Base-by-base conservation (phyloP, 2,113 vertebrate genomes). In the Ploceus nigricollis region DNA sequence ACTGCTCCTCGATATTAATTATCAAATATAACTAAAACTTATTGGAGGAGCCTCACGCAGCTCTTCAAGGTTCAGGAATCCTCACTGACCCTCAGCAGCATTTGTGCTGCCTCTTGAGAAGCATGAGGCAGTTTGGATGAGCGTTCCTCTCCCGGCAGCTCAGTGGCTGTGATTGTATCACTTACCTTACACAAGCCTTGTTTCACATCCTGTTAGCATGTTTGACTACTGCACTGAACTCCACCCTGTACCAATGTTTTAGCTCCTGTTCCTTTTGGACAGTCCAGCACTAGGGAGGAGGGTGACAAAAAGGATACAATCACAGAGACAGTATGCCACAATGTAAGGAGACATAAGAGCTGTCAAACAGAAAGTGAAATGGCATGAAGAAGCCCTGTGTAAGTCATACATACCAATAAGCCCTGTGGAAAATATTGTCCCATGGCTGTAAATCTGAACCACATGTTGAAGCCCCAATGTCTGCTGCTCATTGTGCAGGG, bases 401-500 rank as follows among this genome's bases (percentile, higher is more conserved):
- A 45, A 72, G 60, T 33, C 20, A 2, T 10, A 33, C 6, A 25
- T 11, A 18, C 20, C 23, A 39, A 19, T 15, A 25, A 19, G 23
- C 7, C 40, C 27, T 15, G 11, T 64, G 53, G 54, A 44, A 64
- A 72, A 45, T 19, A 25, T 3, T 63, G 15, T 15, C 48, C 23
- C 18, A 21, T 28, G 37, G 35, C 58, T 73, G 33, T 68, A 60
- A 56, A 60, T 27, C 15, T 60, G 40, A 64, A 21, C 0, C 1
- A 47, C 24, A 51, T 0, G 0, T 1, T 39, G 58, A 51, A 56
- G 64, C 10, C 35, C 24, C 45, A 19, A 54, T 18, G 40, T 30
- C 40, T 54, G 45, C 18, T 30, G 35, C 57, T 40, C n/a, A n/a
- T n/a, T 0, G 0, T 20, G 35, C 0, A n/a, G 0, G 48, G 42